phyloP scores from a whole-genome alignment of 2,888 invertebrate genomes.

The Arge pagana region DNA sequence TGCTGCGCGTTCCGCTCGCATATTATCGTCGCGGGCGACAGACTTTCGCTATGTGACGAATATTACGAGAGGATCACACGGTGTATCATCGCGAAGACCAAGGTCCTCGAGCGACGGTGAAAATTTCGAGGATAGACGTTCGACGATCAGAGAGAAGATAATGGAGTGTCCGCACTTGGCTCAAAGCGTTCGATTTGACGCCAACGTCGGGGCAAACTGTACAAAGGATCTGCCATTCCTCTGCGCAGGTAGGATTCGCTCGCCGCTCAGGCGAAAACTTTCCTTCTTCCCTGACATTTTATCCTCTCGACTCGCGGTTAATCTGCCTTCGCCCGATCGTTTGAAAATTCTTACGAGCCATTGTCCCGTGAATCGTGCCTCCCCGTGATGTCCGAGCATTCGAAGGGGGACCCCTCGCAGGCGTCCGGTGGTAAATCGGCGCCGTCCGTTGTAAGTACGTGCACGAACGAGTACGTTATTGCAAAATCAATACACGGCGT shows the following conservation, averaged over 20 bases:
- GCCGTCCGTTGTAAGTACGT: background rate
- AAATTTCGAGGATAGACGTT: conserved; percentile 14
- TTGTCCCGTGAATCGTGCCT: too few species aligned
- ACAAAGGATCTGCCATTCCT: conserved; percentile 63
- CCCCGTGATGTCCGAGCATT: too few species aligned
- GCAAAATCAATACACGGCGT: conserved; percentile 56
- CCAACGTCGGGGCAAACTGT: conserved; percentile 49
- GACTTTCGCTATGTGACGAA: conserved; percentile 44
- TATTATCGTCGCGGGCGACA: conserved; percentile 31
- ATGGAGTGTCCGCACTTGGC: conserved; percentile 75
- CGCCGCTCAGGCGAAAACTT: conserved; percentile 19
- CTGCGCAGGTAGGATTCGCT: conserved; percentile 65
- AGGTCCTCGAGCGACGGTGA: conserved; percentile 18
- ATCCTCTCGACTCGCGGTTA: too few species aligned
- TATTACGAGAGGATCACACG: conserved; percentile 39
- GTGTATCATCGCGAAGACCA: conserved; percentile 32
- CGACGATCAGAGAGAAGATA: conserved; percentile 41
- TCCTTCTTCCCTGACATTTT: conserved; percentile 9
- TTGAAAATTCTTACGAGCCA: too few species aligned
- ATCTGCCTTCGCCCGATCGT: too few species aligned
- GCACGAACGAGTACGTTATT: conserved; percentile 44
- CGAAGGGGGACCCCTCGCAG: too few species aligned
- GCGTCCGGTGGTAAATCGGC: conserved; percentile 19
- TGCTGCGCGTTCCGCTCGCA: conserved; percentile 36
- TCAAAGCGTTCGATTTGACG: conserved; percentile 63